Percentiles rank a stretch among this genome's conserved stretches.
Conservation (phyloP, 2,888 invertebrate genomes). For the Epinotia bilunana region DNA sequence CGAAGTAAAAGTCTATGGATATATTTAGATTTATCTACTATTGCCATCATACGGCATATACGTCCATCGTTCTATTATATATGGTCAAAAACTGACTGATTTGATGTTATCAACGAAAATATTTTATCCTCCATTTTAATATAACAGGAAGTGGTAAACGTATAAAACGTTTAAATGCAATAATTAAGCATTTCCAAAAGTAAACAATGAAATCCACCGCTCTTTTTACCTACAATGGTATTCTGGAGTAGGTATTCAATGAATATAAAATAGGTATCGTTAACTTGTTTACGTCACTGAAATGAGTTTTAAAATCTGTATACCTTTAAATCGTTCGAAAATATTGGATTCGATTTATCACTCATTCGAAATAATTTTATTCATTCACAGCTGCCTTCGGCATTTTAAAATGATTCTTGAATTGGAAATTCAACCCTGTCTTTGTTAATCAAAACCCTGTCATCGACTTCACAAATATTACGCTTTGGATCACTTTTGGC, state of each 20-base stretch:
- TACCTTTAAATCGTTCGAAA: slow-evolving; percentile 20
- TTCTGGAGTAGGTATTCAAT: slow-evolving; percentile 22
- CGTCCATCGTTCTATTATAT: too few relatives aligned
- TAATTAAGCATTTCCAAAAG: not conserved
- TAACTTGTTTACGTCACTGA: slow-evolving; percentile 23
- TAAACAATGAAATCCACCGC: not conserved
- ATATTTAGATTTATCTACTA: too few relatives aligned
- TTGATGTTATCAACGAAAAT: too few relatives aligned
- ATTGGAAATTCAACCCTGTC: not conserved
- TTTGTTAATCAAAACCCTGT: not conserved
- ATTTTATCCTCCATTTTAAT: not conserved
- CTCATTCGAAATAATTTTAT: slow-evolving; percentile 14
- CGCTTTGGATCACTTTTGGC: not conserved
- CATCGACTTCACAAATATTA: not conserved
- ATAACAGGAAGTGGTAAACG: not conserved
- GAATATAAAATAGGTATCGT: slow-evolving; percentile 21
- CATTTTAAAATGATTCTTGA: not conserved
- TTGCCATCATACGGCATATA: too few relatives aligned
- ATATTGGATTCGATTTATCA: slow-evolving; percentile 32
- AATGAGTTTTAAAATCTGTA: slow-evolving; percentile 37
- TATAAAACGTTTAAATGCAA: not conserved
- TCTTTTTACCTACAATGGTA: not conserved
- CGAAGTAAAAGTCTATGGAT: too few relatives aligned
- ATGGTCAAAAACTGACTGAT: too few relatives aligned
- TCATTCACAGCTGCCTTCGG: slow-evolving; percentile 3